Conservation (phyloP, 2,797 vertebrate species). For the Agapornis canus region DNA sequence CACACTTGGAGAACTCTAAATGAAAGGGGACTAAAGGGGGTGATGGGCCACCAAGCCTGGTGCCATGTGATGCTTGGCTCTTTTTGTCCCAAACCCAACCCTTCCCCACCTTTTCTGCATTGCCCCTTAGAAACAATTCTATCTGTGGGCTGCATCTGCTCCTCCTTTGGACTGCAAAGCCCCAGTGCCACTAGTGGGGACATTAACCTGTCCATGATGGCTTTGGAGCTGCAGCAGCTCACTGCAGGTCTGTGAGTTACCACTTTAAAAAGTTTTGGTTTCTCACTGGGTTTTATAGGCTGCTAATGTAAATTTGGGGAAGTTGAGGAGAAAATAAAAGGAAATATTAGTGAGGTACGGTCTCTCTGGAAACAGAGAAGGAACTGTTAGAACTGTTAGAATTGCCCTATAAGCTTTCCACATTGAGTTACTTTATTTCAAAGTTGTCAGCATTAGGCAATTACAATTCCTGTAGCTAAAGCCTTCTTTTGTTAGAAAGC, state of each 20-base stretch:
- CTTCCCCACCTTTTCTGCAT: background rate
- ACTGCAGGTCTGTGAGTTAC: fast-evolving
- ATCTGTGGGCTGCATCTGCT: background rate
- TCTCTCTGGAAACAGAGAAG: background rate
- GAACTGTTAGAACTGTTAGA: background rate
- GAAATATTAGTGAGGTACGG: background rate
- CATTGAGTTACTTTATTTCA: background rate
- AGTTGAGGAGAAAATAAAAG: background rate
- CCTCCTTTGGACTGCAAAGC: background rate
- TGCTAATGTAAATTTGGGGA: background rate
- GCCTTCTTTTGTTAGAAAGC: background rate
- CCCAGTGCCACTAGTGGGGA: fast-evolving
- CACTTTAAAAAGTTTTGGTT: fast-evolving
- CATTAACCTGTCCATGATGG: fast-evolving
- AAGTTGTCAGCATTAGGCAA: background rate
- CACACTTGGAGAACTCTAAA: background rate
- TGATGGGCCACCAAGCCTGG: background rate
- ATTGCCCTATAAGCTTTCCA: background rate
- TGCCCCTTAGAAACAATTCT: fast-evolving
- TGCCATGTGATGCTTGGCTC: background rate
- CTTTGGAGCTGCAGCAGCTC: background rate
- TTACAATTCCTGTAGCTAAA: background rate
- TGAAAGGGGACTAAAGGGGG: background rate
- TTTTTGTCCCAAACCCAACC: background rate
- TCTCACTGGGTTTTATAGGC: background rate